Conservation (phyloP, 2,888 invertebrate genomes). For the Ophioninae sp. region DNA sequence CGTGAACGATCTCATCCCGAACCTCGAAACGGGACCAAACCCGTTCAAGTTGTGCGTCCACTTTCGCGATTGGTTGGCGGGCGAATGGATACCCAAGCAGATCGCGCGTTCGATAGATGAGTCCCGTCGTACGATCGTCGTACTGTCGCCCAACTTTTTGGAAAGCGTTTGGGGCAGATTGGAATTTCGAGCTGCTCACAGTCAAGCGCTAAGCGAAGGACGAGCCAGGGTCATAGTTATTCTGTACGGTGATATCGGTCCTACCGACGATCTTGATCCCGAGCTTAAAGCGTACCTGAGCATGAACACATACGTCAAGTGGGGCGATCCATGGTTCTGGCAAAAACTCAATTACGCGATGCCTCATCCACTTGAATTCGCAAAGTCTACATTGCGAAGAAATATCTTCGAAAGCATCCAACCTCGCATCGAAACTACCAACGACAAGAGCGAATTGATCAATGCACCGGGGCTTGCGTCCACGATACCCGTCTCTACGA, state of each 20-base stretch:
- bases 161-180: slow-evolving; percentile 89
- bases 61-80: slow-evolving; percentile 88
- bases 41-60: slow-evolving; percentile 88
- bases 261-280: slow-evolving; percentile 84
- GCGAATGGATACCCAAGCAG: slow-evolving; percentile 87
- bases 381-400: slow-evolving; percentile 79
- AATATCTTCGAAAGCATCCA: slow-evolving; percentile 69
- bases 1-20: slow-evolving; percentile 85
- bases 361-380: slow-evolving; percentile 83
- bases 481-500: slow-evolving; percentile 67
- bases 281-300: slow-evolving; percentile 88
- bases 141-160: slow-evolving; percentile 88
- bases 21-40: slow-evolving; percentile 85
- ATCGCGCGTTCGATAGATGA: slow-evolving; percentile 88
- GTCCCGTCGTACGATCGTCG: slow-evolving; percentile 87
- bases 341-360: slow-evolving; percentile 88
- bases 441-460: slow-evolving; percentile 75
- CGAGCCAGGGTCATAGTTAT: slow-evolving; percentile 88
- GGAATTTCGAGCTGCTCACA: slow-evolving; percentile 90
- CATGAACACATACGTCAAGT: slow-evolving; percentile 90
- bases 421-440: slow-evolving; percentile 63
- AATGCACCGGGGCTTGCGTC: slow-evolving; percentile 60
- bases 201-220: slow-evolving; percentile 86
- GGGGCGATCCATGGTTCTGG: slow-evolving; percentile 93
- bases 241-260: slow-evolving; percentile 87